phyloP scores from a whole-genome alignment of 2,113 vertebrate genomes.

The Dicaeum eximium region DNA sequence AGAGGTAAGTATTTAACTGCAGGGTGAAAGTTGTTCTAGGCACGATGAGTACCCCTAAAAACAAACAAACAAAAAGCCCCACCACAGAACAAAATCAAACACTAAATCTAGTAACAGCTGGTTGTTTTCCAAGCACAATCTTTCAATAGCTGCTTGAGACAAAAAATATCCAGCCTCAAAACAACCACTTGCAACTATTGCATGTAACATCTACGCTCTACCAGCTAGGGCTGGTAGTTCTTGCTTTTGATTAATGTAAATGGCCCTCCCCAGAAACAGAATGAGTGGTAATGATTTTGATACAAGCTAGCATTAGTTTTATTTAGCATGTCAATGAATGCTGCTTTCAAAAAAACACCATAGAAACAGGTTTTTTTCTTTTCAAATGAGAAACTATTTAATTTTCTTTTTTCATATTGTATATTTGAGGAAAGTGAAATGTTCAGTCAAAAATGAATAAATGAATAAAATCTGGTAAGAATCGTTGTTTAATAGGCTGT shows the following conservation, averaged over 20 bases:
- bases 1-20: slow-evolving; percentile 24
- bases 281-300: background rate
- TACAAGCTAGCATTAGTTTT: background rate
- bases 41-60: background rate
- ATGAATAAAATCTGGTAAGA: background rate
- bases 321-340: background rate
- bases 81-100: background rate
- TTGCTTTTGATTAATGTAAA: slow-evolving; percentile 4
- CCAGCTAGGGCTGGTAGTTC: background rate
- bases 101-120: slow-evolving; percentile 9
- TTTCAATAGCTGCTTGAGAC: slow-evolving; percentile 13
- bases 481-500: background rate
- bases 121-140: slow-evolving; percentile 21
- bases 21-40: slow-evolving; percentile 17
- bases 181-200: background rate
- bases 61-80: background rate
- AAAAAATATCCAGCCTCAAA: background rate
- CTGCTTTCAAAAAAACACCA: background rate
- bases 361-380: background rate
- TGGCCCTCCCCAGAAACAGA: background rate
- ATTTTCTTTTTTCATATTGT: background rate
- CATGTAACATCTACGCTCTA: background rate
- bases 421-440: background rate
- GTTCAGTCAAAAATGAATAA: background rate
- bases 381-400: background rate